Evolutionary conservation across 2,797 vertebrate genomes (phyloP), one percentile per base, ranked within the genome.

Genomic region (Enteromius radiatus): DNA sequence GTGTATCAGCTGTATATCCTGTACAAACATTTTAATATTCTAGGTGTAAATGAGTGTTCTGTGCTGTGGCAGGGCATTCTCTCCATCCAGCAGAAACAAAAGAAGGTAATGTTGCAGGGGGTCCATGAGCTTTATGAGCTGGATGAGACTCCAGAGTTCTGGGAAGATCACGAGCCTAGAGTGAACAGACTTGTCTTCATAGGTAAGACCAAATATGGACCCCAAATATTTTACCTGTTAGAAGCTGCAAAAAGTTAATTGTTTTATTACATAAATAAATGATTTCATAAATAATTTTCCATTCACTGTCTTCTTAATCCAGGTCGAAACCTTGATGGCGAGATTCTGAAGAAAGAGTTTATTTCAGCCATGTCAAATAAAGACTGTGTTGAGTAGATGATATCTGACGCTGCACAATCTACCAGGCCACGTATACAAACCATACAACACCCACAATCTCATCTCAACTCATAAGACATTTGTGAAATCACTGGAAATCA

Each of bases 111-210:
- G 92, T 91, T 99, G 86, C 98, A 99, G 92, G 97, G 96, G 85
- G 96, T 99, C 81, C 96, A 98, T 64, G 97, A 99, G 86, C 95
- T 99, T 14, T 99, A 99, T 69, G 98, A 99, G 87, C 91, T 99
- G 82, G 96, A 98, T 89, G 97, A 99, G 88, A 97, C 95, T 33
- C 91, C 93, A 0, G 93, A 98, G 88, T 90, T 84, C 15, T 99
- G 98, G 98, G 93, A 92, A 74, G 80, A 84, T n/a, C 91, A 93
- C 2, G 91, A 93, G 52, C 92, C 93, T 17, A 93, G 96, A 88
- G 92, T 92, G 86, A 98, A 96, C 89, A 92, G 96, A 54, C 90
- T 99, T 75, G 95, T 99, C 74, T 93, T 99, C 88, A 99, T 99
- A 91, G 97, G 98, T 98, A 91, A 93, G 93, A 71, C 54, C 10